phyloP scores from a whole-genome alignment of 2,888 invertebrate species.

The Epinotia brunnichana region DNA sequence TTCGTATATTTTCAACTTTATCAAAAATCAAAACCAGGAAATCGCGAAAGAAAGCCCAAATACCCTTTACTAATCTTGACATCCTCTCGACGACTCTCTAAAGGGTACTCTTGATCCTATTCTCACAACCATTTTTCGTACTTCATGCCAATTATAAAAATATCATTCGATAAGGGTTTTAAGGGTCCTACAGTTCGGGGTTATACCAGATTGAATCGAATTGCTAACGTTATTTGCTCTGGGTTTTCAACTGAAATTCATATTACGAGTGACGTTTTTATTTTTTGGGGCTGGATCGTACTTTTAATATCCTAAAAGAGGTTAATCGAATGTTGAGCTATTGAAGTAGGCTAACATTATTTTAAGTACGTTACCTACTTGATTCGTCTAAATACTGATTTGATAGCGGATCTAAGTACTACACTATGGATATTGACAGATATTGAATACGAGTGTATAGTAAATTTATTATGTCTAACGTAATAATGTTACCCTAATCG shows the following conservation, averaged over 20 bases:
- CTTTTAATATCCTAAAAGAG: background rate
- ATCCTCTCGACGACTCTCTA: conserved; percentile 2
- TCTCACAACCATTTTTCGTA: conserved; percentile 4
- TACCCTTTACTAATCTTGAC: conserved; percentile 2
- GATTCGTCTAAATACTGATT: background rate
- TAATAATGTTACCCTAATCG: background rate
- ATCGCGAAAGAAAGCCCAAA: background rate
- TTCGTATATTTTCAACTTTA: too few relatives aligned
- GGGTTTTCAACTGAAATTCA: background rate
- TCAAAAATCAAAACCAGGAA: too few relatives aligned
- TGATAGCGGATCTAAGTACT: too few relatives aligned
- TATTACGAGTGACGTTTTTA: background rate
- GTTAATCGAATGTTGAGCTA: background rate
- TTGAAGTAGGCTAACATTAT: background rate
- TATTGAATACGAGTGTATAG: background rate
- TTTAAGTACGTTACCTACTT: background rate
- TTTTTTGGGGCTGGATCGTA: background rate
- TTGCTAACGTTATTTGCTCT: background rate
- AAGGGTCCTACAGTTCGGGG: conserved; percentile 8
- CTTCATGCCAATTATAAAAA: conserved; percentile 38
- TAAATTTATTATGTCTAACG: background rate
- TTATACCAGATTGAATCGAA: conserved; percentile 5
- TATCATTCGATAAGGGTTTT: conserved; percentile 22
- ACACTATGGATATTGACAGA: too few relatives aligned
- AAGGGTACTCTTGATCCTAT: conserved; percentile 28